A percentile compares a stretch with the other conserved stretches of the same genome.
phyloP scores from a whole-genome alignment of 2,888 invertebrate genomes.

The Mechanitis mazaeus region DNA sequence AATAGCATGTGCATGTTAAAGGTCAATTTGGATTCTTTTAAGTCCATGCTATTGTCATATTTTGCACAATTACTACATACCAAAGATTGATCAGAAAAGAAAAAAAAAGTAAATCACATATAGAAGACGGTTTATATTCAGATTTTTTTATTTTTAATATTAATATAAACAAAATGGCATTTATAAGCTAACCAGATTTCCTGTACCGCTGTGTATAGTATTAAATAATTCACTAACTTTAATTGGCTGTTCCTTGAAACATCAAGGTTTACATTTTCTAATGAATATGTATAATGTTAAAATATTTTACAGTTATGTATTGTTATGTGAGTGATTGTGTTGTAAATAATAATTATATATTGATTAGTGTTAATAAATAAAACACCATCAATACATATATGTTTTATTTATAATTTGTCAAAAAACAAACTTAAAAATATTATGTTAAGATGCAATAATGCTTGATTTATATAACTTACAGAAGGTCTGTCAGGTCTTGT shows the following conservation, averaged over 20 bases:
- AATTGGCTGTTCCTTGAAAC: background rate
- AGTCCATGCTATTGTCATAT: too few species aligned
- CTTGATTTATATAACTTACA: background rate
- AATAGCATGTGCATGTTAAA: too few species aligned
- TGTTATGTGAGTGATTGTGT: conserved; percentile 23
- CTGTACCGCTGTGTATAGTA: background rate
- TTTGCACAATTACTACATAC: too few species aligned
- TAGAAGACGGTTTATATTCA: too few species aligned
- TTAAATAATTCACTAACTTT: background rate
- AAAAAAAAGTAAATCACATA: too few species aligned
- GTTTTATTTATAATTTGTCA: conserved; percentile 35
- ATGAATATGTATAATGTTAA: conserved; percentile 10
- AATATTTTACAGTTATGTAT: conserved; percentile 19
- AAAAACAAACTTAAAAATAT: conserved; percentile 15
- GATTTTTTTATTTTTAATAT: background rate
- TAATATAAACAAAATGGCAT: background rate
- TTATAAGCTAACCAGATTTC: conserved; percentile 1
- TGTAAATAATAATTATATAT: conserved; percentile 48
- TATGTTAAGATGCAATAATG: conserved; percentile 5
- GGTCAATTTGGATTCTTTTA: too few species aligned
- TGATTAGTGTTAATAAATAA: conserved; percentile 66
- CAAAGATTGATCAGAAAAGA: too few species aligned
- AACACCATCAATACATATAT: conserved; percentile 46
- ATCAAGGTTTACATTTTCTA: conserved; percentile 1
- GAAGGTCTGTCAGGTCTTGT: too few species aligned